These are phyloP conservation scores for Galeruca laticollis DNA, from an alignment of 2,888 invertebrate species.

Conservation along the genomic window DNA sequence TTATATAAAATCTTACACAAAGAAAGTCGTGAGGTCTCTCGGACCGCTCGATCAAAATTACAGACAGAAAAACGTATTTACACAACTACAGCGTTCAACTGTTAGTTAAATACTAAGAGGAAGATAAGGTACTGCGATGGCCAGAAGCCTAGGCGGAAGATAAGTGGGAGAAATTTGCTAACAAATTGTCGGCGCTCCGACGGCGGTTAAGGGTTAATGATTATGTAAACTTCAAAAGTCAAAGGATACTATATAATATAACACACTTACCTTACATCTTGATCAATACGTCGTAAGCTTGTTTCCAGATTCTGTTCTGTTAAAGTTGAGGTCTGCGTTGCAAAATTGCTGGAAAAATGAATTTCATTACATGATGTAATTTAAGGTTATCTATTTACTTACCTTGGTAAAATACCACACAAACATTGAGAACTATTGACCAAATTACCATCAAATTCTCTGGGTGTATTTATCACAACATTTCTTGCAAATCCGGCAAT, in stretches of 20 bases:
- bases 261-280: constrained; percentile 71
- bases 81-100: too few species aligned
- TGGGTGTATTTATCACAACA: constrained; percentile 75
- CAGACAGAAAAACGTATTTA: too few species aligned
- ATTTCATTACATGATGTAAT: constrained; percentile 54
- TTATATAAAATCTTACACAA: too few species aligned
- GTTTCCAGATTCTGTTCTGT: constrained; percentile 75
- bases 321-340: constrained; percentile 70
- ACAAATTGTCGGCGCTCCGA: too few species aligned
- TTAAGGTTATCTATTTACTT: constrained; percentile 44
- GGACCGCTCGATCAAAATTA: too few species aligned
- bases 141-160: too few species aligned
- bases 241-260: not conserved
- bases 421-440: constrained; percentile 68
- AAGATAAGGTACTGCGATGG: too few species aligned
- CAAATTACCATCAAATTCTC: constrained; percentile 74
- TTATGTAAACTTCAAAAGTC: not conserved
- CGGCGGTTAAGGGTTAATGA: too few species aligned
- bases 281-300: constrained; percentile 76
- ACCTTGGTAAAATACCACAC: constrained; percentile 68
- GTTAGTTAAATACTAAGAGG: too few species aligned
- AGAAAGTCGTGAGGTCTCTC: too few species aligned
- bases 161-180: too few species aligned
- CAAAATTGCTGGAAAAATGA: constrained; percentile 69
- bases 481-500: constrained; percentile 80